Evolutionary conservation across 1,140 invertebrate species (phyloP), one percentile per base, ranked within the genome.

Genomic region (Drosophila murphyi): DNA sequence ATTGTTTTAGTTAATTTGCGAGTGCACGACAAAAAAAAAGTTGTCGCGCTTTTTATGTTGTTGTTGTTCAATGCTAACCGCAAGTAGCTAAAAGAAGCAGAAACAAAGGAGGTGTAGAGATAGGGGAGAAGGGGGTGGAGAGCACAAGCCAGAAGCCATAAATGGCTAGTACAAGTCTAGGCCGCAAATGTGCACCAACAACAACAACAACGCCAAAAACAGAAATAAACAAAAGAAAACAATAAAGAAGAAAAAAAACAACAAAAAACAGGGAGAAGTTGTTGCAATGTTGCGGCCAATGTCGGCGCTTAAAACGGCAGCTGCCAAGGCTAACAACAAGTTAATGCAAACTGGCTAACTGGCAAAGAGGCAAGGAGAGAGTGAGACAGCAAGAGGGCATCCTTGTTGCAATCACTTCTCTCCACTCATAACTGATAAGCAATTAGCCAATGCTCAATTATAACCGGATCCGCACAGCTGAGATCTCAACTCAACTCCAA

Each of bases 161-260:
- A 88, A 88, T 83, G 83, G 83, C 77, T 88, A 88, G 80, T 83
- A 89, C 83, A 80, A 88, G 83, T 88, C 83, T 89, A 89, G 76
- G 79, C 81, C 61, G 73, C 68, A 82, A 72, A 20, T 20, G 20
- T 37, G 45, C 28, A 78, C 12, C 34, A 75, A 60, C 43, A 55
- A n/a, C 51, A 41, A 41, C 39, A 41, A 4, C 39, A 41, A 41
- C 48, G 72, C 62, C 80, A 77, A 83, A 68, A 80, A 80, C 81
- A 64, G 69, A 68, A 69, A 71, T 51, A 70, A 80, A 75, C 32
- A 41, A 72, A 41, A 65, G 28, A 57, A 20, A 71, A 35, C 47
- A 32, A 52, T 20, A 45, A 41, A 20, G 43, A 43, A 45, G n/a
- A 20, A 59, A 73, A 81, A 10, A n/a, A 12, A 45, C 28, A 37